Evolutionary conservation across 2,113 vertebrate species (phyloP).

Genomic region (Pituophis catenifer): DNA sequence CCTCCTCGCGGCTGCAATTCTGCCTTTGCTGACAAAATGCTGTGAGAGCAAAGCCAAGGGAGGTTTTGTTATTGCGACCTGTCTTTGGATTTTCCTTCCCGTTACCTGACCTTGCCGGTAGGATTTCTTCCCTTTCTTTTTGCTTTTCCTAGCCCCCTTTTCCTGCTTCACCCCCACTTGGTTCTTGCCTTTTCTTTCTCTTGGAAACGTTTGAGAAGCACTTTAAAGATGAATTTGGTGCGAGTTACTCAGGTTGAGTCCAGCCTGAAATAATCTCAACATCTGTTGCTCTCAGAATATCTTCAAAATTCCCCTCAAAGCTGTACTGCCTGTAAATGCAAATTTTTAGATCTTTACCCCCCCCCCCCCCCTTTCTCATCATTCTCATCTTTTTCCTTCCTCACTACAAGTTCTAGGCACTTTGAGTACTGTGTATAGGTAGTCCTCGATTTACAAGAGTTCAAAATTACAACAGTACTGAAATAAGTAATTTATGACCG

Average conservation of each 20-base stretch:
- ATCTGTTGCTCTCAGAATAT: background rate
- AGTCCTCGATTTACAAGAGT: background rate
- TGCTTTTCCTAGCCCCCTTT: background rate
- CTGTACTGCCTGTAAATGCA: background rate
- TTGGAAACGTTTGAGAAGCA: background rate
- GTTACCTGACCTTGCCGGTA: background rate
- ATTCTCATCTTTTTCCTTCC: background rate
- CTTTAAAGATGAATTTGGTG: background rate
- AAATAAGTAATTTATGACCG: background rate
- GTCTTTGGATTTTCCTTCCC: background rate
- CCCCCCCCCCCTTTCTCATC: background rate
- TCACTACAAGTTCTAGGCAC: background rate
- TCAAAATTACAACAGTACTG: background rate
- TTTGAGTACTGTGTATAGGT: background rate
- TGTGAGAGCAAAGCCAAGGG: background rate
- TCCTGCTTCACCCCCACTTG: background rate
- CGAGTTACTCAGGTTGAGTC: background rate
- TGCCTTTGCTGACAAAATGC: background rate
- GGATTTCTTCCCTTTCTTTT: background rate
- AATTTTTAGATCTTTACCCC: background rate
- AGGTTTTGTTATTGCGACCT: background rate
- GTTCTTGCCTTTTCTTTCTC: background rate
- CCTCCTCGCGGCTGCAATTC: background rate
- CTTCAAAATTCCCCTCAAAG: background rate
- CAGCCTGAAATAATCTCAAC: background rate